These are phyloP conservation scores for Nycticorax nycticorax DNA, from an alignment of 2,113 vertebrate species.

Conservation along the genomic window DNA sequence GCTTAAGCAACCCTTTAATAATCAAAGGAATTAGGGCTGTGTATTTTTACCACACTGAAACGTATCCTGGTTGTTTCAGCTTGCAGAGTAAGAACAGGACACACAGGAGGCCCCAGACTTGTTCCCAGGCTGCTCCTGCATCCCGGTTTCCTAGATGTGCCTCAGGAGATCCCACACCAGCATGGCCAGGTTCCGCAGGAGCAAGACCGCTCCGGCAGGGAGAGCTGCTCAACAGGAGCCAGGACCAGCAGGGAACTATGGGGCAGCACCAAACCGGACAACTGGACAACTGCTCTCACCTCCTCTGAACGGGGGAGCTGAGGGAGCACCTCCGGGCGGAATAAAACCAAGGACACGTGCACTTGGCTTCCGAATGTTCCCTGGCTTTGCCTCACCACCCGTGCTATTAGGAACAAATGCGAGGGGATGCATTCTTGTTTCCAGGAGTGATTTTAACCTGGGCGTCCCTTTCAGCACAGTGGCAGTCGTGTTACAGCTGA, in stretches of 20 bases:
- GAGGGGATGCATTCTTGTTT: fast-evolving
- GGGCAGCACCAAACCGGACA: not conserved
- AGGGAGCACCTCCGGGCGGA: fast-evolving
- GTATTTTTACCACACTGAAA: not conserved
- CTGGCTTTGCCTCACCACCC: not conserved
- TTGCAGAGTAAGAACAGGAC: not conserved
- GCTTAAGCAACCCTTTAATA: not conserved
- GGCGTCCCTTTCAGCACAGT: not conserved
- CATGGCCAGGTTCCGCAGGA: not conserved
- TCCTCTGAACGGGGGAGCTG: not conserved
- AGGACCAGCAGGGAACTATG: not conserved
- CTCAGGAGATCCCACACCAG: not conserved
- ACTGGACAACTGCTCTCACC: not conserved
- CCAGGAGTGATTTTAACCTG: not conserved
- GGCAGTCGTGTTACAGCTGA: not conserved
- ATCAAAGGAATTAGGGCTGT: not conserved
- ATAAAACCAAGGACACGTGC: not conserved
- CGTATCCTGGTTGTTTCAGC: not conserved
- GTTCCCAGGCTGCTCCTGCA: not conserved
- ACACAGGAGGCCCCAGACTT: not conserved
- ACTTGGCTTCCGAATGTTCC: not conserved
- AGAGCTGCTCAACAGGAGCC: not conserved
- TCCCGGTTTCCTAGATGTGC: not conserved
- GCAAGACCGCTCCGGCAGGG: fast-evolving
- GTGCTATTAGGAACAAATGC: not conserved